Percentiles rank a stretch among this genome's conserved stretches.
Evolutionary conservation across 1,140 invertebrate genomes (phyloP).

Genomic region (Drosophila bifasciata): DNA sequence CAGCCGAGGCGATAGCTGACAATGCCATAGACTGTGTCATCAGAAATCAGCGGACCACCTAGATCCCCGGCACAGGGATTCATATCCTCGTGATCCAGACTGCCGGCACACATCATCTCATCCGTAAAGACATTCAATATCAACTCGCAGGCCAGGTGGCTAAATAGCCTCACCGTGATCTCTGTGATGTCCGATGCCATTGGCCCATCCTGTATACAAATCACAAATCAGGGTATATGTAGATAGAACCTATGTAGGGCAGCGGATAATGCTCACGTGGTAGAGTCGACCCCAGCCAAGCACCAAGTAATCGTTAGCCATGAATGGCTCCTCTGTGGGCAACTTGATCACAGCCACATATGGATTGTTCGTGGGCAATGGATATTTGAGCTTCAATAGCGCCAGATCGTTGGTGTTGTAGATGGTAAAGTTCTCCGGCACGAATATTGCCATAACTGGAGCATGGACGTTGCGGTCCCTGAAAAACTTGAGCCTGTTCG

Average conservation of each 20-base stretch:
- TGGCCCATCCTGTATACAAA: slow-evolving; percentile 14
- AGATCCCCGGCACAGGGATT: slow-evolving; percentile 50
- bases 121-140: background rate
- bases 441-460: slow-evolving; percentile 4
- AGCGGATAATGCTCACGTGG: no score
- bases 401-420: slow-evolving; percentile 21
- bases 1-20: slow-evolving; percentile 30
- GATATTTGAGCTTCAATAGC: no score
- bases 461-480: background rate
- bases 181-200: slow-evolving; percentile 20
- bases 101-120: slow-evolving; percentile 52
- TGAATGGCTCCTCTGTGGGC: no score
- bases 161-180: slow-evolving; percentile 16
- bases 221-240: no score
- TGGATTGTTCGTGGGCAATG: no score
- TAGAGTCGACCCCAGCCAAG: no score
- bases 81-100: background rate
- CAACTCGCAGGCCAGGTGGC: background rate
- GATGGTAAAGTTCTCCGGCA: slow-evolving; percentile 45
- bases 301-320: no score
- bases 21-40: slow-evolving; percentile 28
- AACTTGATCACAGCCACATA: no score
- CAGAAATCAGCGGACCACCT: slow-evolving; percentile 33
- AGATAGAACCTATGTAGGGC: background rate
- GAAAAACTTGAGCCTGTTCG: slow-evolving; percentile 28